Evolutionary conservation across 2,888 invertebrate species (phyloP), one percentile per base, ranked within the genome.

Genomic region (Leptodirus hochenwartii): DNA sequence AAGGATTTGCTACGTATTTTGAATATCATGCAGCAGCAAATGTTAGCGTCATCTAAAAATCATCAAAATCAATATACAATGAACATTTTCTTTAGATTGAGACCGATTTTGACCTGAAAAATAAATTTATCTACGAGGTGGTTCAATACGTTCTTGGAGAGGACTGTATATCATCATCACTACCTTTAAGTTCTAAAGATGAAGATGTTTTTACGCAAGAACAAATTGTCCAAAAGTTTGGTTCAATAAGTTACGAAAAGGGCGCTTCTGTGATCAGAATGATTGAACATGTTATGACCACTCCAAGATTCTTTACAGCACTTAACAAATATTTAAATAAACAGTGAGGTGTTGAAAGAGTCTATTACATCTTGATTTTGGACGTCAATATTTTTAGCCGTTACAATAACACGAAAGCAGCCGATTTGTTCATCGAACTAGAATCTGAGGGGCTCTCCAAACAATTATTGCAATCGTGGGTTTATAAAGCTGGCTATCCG

Each of bases 1-100:
- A 78, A 47, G 79, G 70, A 1, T 77, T 79, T 36, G 77, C 77
- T 0, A 62, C 66, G 43, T 78, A 68, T 49, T 76, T 77, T 43
- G 72, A 84, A 49, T 80, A 77, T 46, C 64, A 64, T 42, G 62
- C 64, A 1, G 66, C 69, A 23, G 54, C 65, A 22, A 50, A 58
- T 53, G 67, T 69, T 28, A 11, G 26, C 33, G 22, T 16, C 25
- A 5, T 29, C 17, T 8, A 16, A 13, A 30, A 75, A 75, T 62
- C 69, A 9, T 65, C n/a, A n/a, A n/a, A n/a, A n/a, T n/a, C n/a
- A n/a, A n/a, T n/a, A n/a, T n/a, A n/a, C n/a, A n/a, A n/a, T n/a
- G n/a, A n/a, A n/a, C n/a, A n/a, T n/a, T n/a, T n/a, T n/a, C 14
- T 24, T 13, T 30, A 76, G 74, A 63, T 69, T n/a, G 66, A 69